Conservation (phyloP, 2,797 vertebrate species). For the Sebastiscus tertius region DNA sequence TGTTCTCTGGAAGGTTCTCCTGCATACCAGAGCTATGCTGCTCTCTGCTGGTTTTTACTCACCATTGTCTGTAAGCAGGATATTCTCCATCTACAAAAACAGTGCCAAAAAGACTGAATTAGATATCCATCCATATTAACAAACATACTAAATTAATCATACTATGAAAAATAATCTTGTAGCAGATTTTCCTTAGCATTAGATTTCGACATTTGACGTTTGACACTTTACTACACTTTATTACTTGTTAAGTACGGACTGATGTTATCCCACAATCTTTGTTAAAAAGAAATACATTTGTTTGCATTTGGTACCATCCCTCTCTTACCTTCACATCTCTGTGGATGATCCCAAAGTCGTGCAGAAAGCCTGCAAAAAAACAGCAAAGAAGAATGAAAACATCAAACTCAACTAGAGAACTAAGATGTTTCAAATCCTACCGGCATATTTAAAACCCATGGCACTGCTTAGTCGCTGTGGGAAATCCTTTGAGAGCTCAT, state of each 20-base stretch:
- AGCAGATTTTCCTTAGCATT: background rate
- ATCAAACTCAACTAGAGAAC: background rate
- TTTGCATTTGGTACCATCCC: background rate
- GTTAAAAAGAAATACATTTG: background rate
- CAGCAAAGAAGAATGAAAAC: background rate
- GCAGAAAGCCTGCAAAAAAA: constrained; percentile 88
- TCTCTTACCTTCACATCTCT: constrained; percentile 92
- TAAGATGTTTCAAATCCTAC: background rate
- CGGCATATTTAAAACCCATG: background rate
- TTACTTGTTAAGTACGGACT: background rate
- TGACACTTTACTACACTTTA: background rate
- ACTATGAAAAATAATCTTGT: background rate
- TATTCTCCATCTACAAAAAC: constrained; percentile 93
- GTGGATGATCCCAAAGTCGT: constrained; percentile 93
- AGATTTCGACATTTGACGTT: background rate
- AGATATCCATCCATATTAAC: background rate
- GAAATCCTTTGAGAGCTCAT: constrained; percentile 10
- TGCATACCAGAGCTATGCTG: constrained; percentile 49
- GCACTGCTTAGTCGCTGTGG: background rate
- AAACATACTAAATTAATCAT: background rate
- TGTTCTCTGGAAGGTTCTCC: constrained; percentile 46
- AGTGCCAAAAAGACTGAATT: constrained; percentile 15
- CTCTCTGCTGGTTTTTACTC: constrained; percentile 66
- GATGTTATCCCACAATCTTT: background rate
- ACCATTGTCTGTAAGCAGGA: constrained; percentile 94